Conservation (phyloP, 2,888 invertebrate genomes). For the Cheilosia grossa region DNA sequence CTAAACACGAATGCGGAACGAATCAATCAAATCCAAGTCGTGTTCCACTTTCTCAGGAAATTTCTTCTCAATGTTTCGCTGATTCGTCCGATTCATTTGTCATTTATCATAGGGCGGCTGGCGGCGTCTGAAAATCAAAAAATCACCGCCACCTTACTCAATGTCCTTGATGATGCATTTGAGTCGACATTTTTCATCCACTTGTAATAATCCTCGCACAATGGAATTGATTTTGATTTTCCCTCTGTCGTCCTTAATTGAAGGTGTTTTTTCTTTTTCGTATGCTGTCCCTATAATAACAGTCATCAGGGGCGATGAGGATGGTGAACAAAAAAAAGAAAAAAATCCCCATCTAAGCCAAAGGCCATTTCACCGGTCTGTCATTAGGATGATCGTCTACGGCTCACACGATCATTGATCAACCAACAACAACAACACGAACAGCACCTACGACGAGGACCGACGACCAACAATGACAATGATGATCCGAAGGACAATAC, state of each 20-base stretch:
- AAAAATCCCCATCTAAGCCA: conserved; percentile 23
- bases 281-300: conserved; percentile 51
- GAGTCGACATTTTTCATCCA: conserved; percentile 72
- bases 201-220: conserved; percentile 71
- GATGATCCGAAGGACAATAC: conserved; percentile 29
- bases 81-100: conserved; percentile 67
- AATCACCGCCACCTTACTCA: conserved; percentile 37
- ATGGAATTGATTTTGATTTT: conserved; percentile 46
- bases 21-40: conserved; percentile 71
- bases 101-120: conserved; percentile 64
- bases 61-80: conserved; percentile 37
- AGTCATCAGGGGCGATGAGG: conserved; percentile 56
- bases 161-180: conserved; percentile 58
- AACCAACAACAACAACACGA: conserved; percentile 58
- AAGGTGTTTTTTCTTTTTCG: conserved; percentile 21
- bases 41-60: conserved; percentile 57
- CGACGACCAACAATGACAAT: conserved; percentile 7
- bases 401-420: conserved; percentile 72
- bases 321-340: conserved; percentile 32
- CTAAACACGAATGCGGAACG: conserved; percentile 61
- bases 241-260: conserved; percentile 60
- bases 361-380: conserved; percentile 68
- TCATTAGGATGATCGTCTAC: conserved; percentile 65
- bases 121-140: conserved; percentile 41
- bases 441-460: conserved; percentile 38